Conservation (phyloP, 2,113 vertebrate species). For the Ceyx melanurus region DNA sequence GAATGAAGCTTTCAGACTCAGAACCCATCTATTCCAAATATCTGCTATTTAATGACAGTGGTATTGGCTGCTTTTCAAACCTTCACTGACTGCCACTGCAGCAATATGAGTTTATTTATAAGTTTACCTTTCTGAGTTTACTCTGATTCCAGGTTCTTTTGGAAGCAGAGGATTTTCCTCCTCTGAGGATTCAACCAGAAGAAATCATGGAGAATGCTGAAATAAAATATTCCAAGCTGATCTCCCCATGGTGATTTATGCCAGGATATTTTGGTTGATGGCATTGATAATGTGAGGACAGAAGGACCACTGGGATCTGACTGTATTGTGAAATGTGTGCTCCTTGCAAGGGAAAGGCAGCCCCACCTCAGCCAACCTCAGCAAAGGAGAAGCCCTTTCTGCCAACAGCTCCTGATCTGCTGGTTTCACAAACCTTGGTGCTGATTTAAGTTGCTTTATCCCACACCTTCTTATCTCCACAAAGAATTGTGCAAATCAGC, state of each 20-base stretch:
- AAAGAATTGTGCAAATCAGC: neutral
- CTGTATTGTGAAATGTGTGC: neutral
- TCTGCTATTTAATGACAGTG: neutral
- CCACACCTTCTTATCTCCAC: neutral
- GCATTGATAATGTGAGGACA: neutral
- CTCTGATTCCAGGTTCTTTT: neutral
- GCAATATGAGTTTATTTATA: too few relatives aligned
- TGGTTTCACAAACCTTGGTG: neutral
- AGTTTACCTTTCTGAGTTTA: neutral
- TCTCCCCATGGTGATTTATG: neutral
- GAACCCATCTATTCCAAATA: neutral
- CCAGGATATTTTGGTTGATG: neutral
- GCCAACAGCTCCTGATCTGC: neutral
- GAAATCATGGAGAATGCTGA: neutral
- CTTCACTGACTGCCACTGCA: neutral
- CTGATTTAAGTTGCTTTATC: neutral
- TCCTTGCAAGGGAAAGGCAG: neutral
- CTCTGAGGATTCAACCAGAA: neutral
- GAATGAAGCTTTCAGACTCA: neutral
- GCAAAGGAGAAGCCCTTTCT: neutral
- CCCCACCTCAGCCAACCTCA: neutral
- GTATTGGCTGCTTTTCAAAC: neutral
- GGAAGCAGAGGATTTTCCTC: neutral
- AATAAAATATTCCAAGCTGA: neutral
- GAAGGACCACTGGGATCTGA: neutral